Percentiles rank a stretch among this genome's conserved stretches.
Evolutionary conservation across 2,888 invertebrate genomes (phyloP).

Genomic region (Catocala nupta): DNA sequence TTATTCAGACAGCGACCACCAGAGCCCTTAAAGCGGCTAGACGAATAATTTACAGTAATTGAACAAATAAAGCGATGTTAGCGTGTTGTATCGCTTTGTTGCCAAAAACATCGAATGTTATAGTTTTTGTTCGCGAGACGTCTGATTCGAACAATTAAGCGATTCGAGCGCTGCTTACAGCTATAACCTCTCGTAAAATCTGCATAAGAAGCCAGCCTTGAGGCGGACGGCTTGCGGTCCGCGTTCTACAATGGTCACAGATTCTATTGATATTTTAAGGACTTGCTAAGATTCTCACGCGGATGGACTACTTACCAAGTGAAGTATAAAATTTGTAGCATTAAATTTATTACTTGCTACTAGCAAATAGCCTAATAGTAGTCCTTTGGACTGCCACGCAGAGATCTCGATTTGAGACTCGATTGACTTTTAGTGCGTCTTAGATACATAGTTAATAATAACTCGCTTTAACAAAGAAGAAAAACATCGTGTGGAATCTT

Average conservation of each 20-base stretch:
- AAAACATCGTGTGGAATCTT: too few relatives aligned
- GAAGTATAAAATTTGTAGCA: too few relatives aligned
- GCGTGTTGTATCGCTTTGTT: slow-evolving; percentile 49
- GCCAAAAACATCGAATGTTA: slow-evolving; percentile 56
- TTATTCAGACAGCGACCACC: slow-evolving; percentile 12
- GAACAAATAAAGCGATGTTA: slow-evolving; percentile 43
- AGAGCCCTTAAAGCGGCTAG: slow-evolving; percentile 35
- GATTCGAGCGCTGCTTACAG: slow-evolving; percentile 68
- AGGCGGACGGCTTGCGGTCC: slow-evolving; percentile 61
- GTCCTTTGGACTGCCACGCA: too few relatives aligned
- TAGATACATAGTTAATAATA: too few relatives aligned
- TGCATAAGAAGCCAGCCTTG: slow-evolving; percentile 77
- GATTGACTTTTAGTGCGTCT: too few relatives aligned
- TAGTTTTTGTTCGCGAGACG: slow-evolving; percentile 65
- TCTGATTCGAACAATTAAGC: slow-evolving; percentile 77
- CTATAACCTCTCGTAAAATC: slow-evolving; percentile 76
- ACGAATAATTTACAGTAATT: slow-evolving; percentile 33
- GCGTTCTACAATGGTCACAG: slow-evolving; percentile 55
- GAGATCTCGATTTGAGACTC: too few relatives aligned
- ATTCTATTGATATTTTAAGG: neutral
- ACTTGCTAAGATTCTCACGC: neutral
- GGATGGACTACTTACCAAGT: too few relatives aligned
- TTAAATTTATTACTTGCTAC: too few relatives aligned
- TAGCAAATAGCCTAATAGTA: too few relatives aligned
- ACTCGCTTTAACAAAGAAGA: too few relatives aligned